Percentiles rank a stretch among this genome's conserved stretches.
These are phyloP conservation scores for Cinclus cinclus DNA, from an alignment of 2,113 vertebrate species.

Conservation along the genomic window DNA sequence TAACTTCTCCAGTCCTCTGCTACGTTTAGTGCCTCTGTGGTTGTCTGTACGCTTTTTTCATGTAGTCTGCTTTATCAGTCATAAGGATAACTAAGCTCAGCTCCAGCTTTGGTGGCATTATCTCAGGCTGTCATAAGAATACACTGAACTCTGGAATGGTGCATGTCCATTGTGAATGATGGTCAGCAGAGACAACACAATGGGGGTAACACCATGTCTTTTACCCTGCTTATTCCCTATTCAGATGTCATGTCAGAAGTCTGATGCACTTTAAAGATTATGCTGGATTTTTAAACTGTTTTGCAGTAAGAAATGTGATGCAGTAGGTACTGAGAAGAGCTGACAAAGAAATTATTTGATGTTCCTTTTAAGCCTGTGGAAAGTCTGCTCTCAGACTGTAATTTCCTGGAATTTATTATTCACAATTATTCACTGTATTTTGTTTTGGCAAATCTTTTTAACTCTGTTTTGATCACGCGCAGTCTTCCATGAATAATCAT, in stretches of 20 bases:
- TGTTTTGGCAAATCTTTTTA: slow-evolving; percentile 65
- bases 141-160: background rate
- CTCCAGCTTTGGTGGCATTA: background rate
- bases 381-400: slow-evolving; percentile 35
- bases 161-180: background rate
- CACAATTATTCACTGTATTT: slow-evolving; percentile 56
- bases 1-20: background rate
- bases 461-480: slow-evolving; percentile 49
- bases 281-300: background rate
- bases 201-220: background rate
- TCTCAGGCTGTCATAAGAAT: background rate
- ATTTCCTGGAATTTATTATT: slow-evolving; percentile 58
- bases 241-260: background rate
- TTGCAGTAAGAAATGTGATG: slow-evolving; percentile 12
- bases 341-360: slow-evolving; percentile 56
- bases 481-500: slow-evolving; percentile 53
- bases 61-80: background rate
- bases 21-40: background rate
- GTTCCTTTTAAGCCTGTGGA: slow-evolving; percentile 44
- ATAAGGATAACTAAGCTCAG: background rate
- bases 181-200: background rate
- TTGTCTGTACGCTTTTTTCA: background rate
- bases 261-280: slow-evolving; percentile 29
- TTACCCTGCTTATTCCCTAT: background rate
- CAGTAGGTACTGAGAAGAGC: background rate